Evolutionary conservation across 2,797 vertebrate species (phyloP).

Genomic region (Eospalax fontanierii): DNA sequence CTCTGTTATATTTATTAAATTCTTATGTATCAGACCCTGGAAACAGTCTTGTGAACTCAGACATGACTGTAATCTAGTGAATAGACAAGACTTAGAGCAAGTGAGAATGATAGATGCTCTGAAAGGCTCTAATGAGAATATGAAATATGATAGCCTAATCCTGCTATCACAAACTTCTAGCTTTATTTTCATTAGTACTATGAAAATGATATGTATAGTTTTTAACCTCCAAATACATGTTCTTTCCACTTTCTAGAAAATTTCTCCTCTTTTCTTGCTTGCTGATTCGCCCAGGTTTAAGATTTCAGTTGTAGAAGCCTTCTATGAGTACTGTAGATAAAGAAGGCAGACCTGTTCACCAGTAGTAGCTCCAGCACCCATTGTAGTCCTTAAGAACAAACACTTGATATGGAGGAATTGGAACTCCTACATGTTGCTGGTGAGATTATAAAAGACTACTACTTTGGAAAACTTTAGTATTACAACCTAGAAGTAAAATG

Average conservation of each 20-base stretch:
- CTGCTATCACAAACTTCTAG: slow-evolving; percentile 52
- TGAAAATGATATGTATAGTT: background rate
- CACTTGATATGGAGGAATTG: background rate
- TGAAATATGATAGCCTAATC: background rate
- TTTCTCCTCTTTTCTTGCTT: background rate
- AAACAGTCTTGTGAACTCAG: background rate
- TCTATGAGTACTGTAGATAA: background rate
- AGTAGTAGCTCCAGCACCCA: background rate
- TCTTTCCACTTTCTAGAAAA: background rate
- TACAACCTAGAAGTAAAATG: too few relatives aligned
- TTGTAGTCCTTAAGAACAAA: background rate
- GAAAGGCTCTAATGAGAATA: background rate
- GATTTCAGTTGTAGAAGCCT: slow-evolving; percentile 6
- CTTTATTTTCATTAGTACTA: slow-evolving; percentile 54
- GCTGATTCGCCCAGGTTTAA: background rate
- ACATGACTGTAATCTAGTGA: background rate
- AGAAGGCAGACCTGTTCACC: background rate
- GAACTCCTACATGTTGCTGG: background rate
- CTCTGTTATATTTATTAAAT: background rate
- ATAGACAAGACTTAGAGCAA: slow-evolving; percentile 23
- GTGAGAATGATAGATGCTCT: background rate
- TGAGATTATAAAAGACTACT: background rate
- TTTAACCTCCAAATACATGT: background rate
- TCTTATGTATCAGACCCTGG: background rate
- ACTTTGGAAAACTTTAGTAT: slow-evolving; percentile 25